Evolutionary conservation across 2,888 invertebrate species (phyloP).

Genomic region (Thecocarcelia acutangulata): DNA sequence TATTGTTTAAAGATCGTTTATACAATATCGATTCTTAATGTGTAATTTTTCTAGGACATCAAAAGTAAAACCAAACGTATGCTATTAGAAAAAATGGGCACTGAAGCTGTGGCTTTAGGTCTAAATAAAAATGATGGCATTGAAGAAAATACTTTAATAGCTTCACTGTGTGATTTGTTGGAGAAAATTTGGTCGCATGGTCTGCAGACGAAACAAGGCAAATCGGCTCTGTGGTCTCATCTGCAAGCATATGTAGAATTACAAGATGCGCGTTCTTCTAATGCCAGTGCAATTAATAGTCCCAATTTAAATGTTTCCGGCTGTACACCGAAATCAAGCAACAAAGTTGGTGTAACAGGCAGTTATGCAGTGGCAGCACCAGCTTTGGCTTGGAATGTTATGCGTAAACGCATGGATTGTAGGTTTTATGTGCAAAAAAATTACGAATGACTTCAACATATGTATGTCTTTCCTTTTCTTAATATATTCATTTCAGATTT

Average conservation of each 20-base stretch:
- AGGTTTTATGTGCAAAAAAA: conserved; percentile 85
- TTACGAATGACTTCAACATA: background rate
- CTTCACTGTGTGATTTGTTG: conserved; percentile 97
- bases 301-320: conserved; percentile 44
- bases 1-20: too few species aligned
- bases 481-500: conserved; percentile 83
- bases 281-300: conserved; percentile 72
- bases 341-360: conserved; percentile 71
- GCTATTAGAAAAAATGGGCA: conserved; percentile 99
- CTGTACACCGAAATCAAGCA: conserved; percentile 66
- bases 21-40: background rate
- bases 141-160: conserved; percentile 98
- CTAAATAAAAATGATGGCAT: conserved; percentile 93
- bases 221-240: conserved; percentile 98
- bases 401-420: conserved; percentile 95
- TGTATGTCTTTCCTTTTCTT: background rate
- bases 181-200: conserved; percentile 99
- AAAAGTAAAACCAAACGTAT: conserved; percentile 98
- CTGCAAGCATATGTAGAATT: conserved; percentile 93
- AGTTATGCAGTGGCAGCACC: conserved; percentile 74
- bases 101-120: conserved; percentile 96
- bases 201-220: conserved; percentile 96
- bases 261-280: conserved; percentile 84
- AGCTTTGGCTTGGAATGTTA: conserved; percentile 96
- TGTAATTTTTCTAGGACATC: conserved; percentile 85